Conservation (phyloP, 2,113 vertebrate species). For the Ictalurus punctatus region DNA sequence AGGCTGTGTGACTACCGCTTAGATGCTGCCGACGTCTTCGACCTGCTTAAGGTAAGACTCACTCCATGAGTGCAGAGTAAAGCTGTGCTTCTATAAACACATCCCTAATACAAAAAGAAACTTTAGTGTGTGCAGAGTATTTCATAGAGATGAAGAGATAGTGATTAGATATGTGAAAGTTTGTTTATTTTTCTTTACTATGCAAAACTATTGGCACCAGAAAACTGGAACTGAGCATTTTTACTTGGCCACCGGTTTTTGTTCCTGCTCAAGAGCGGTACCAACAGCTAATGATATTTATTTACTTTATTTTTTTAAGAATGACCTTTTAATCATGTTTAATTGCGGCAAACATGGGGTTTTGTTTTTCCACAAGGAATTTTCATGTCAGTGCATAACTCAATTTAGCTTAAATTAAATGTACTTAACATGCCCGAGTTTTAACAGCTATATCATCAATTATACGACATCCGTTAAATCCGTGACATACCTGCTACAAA, state of each 20-base stretch:
- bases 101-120: too few relatives aligned
- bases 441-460: not conserved
- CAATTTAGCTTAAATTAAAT: not conserved
- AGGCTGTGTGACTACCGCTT: constrained; percentile 95
- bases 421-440: not conserved
- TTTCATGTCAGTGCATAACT: not conserved
- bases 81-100: not conserved
- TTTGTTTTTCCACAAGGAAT: not conserved
- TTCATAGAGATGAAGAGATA: not conserved
- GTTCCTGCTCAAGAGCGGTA: not conserved
- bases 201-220: not conserved
- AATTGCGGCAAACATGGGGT: too few relatives aligned
- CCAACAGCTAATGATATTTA: not conserved
- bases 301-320: not conserved
- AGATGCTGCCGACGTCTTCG: constrained; percentile 95
- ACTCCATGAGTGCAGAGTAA: too few relatives aligned
- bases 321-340: not conserved
- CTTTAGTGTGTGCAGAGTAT: not conserved
- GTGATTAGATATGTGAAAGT: not conserved
- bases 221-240: not conserved
- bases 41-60: constrained; percentile 88
- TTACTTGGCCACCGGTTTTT: not conserved
- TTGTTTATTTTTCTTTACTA: too few relatives aligned
- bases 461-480: not conserved
- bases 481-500: not conserved